phyloP scores from a whole-genome alignment of 2,113 vertebrate genomes.

The Puffinus mauretanicus region DNA sequence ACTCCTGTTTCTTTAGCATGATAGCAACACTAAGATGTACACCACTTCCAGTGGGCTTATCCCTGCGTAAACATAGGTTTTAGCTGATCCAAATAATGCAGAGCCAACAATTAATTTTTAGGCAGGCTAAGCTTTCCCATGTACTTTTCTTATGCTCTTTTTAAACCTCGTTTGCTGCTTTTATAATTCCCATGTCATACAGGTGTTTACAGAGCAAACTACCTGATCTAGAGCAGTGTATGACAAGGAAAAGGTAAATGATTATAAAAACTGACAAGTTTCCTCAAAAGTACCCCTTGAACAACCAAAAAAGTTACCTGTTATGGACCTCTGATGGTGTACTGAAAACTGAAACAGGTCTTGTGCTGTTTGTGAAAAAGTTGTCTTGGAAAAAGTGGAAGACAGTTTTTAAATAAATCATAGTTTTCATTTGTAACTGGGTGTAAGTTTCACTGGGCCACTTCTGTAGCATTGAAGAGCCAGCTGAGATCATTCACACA shows the following conservation, averaged over 20 bases:
- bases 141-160: not conserved
- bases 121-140: not conserved
- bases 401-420: not conserved
- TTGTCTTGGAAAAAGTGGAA: not conserved
- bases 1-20: not conserved
- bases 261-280: not conserved
- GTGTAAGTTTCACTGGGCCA: not conserved
- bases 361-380: not conserved
- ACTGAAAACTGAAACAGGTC: not conserved
- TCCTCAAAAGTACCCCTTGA: not conserved
- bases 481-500: not conserved
- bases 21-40: not conserved
- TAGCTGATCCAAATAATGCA: not conserved
- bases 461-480: not conserved
- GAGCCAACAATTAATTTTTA: not conserved
- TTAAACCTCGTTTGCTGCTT: not conserved
- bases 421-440: slow-evolving; percentile 9
- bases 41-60: not conserved
- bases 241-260: not conserved
- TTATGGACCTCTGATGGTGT: not conserved
- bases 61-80: not conserved
- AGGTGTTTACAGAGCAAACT: not conserved
- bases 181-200: not conserved
- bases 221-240: not conserved
- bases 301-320: not conserved